Conservation (phyloP, 1,140 invertebrate species). For the Euglossa dilemma region DNA sequence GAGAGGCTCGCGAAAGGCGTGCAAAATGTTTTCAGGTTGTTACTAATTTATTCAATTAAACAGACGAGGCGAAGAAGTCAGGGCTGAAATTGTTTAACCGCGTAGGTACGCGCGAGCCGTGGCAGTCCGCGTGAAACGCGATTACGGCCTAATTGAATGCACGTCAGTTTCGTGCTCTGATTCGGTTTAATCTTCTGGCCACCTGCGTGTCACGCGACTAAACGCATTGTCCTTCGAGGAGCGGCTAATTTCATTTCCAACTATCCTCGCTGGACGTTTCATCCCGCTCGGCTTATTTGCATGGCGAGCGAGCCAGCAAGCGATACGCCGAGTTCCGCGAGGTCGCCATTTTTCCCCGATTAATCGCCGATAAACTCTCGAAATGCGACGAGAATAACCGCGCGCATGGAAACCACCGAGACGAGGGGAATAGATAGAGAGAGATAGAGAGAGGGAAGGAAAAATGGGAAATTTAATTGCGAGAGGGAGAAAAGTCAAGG, state of each 20-base stretch:
- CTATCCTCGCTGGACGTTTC: background rate
- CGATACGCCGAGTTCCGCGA: no score
- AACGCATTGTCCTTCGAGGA: conserved; percentile 46
- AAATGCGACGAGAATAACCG: background rate
- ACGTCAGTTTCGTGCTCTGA: conserved; percentile 43
- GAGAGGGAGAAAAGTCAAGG: conserved; percentile 2
- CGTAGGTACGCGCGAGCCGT: conserved; percentile 28
- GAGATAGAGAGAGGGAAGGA: no score
- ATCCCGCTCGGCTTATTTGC: conserved; percentile 35
- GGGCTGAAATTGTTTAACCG: conserved; percentile 33
- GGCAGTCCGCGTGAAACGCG: conserved; percentile 13
- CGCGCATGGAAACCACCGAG: background rate
- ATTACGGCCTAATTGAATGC: conserved; percentile 56
- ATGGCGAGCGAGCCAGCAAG: background rate
- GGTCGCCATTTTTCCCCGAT: background rate
- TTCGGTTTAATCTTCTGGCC: conserved; percentile 58
- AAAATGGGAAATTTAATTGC: conserved; percentile 11
- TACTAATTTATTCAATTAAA: conserved; percentile 31
- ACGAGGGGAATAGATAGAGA: no score
- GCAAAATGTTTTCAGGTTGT: conserved; percentile 15
- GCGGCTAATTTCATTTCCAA: conserved; percentile 53
- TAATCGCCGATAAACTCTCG: background rate
- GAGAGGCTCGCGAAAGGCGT: no score
- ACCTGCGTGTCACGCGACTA: conserved; percentile 29
- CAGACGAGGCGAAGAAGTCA: background rate